Evolutionary conservation across 2,888 invertebrate genomes (phyloP), one percentile per base, ranked within the genome.

Genomic region (Rutpela maculata): DNA sequence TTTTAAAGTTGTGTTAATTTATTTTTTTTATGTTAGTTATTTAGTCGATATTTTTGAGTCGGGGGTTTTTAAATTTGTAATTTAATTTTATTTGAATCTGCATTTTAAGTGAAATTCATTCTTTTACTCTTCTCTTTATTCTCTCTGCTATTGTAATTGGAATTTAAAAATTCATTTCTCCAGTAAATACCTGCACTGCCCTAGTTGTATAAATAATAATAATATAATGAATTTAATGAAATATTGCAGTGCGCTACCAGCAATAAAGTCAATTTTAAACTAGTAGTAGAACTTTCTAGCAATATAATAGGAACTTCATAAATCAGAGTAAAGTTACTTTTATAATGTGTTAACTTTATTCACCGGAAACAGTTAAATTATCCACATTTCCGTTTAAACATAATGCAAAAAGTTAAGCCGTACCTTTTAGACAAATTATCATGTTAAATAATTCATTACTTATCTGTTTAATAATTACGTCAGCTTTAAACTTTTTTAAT

Each of bases 311-410:
- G 50, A 50, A 50, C n/a, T 50, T 50, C 50, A 50, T 50, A 50
- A 50, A 50, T 50, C 50, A 50, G 50, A 1, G 50, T 50, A n/a
- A 15, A n/a, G 15, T 50, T 50, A 35, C n/a, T n/a, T 50, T 50
- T n/a, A 43, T 43, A 43, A 43, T 50, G n/a, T 35, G 31, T 35
- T 35, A 35, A 7, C 50, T 50, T 50, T n/a, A 50, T 50, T 50
- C 50, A 12, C n/a, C 50, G 50, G 50, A 50, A 50, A 50, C 50
- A 50, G 50, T 50, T 50, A 50, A 50, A 50, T 50, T 50, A n/a
- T 50, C 50, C 50, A 50, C 50, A 50, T 50, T 50, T 50, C 15
- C 50, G n/a, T 50, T 50, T n/a, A 50, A 50, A 50, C 15, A 43
- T 11, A 43, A 50, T 50, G 50, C 50, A 50, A 50, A 50, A 50